phyloP scores from a whole-genome alignment of 2,797 vertebrate genomes.

The Sebastes nivosus region DNA sequence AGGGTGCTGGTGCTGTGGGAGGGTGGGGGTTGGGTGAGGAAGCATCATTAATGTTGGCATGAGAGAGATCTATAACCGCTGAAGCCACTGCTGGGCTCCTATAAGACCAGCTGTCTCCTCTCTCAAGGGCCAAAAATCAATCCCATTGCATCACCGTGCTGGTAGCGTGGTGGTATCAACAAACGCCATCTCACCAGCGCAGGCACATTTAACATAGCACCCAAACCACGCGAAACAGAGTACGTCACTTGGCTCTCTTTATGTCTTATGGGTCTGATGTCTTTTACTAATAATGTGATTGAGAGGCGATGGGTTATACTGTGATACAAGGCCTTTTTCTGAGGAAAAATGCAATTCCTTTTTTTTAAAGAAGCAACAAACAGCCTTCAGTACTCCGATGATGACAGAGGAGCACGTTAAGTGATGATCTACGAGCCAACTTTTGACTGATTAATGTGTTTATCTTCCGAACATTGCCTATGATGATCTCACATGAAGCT shows the following conservation, averaged over 20 bases:
- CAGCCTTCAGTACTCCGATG: slow-evolving; percentile 33
- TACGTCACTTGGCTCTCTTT: slow-evolving; percentile 12
- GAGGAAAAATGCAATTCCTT: slow-evolving; percentile 42
- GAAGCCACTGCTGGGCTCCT: slow-evolving; percentile 58
- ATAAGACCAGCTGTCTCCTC: slow-evolving; percentile 61
- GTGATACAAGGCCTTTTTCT: slow-evolving; percentile 60
- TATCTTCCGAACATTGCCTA: slow-evolving; percentile 35
- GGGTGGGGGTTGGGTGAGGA: not conserved
- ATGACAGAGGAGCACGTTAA: slow-evolving; percentile 23
- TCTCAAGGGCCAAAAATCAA: slow-evolving; percentile 68
- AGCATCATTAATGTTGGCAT: slow-evolving; percentile 45
- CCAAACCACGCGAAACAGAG: slow-evolving; percentile 14
- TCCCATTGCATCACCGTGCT: slow-evolving; percentile 47
- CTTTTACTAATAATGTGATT: slow-evolving; percentile 64
- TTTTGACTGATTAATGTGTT: slow-evolving; percentile 50
- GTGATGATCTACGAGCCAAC: slow-evolving; percentile 39
- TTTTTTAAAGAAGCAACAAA: slow-evolving; percentile 24
- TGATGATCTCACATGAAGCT: slow-evolving; percentile 33
- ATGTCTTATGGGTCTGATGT: slow-evolving; percentile 40
- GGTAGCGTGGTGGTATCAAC: slow-evolving; percentile 32
- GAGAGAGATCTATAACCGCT: slow-evolving; percentile 60
- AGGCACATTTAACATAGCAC: not conserved
- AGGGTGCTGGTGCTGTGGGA: slow-evolving; percentile 9
- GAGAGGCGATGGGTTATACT: slow-evolving; percentile 62
- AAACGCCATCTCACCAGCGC: slow-evolving; percentile 15